phyloP scores from a whole-genome alignment of 2,113 vertebrate genomes.

The Pollachius pollachius region DNA sequence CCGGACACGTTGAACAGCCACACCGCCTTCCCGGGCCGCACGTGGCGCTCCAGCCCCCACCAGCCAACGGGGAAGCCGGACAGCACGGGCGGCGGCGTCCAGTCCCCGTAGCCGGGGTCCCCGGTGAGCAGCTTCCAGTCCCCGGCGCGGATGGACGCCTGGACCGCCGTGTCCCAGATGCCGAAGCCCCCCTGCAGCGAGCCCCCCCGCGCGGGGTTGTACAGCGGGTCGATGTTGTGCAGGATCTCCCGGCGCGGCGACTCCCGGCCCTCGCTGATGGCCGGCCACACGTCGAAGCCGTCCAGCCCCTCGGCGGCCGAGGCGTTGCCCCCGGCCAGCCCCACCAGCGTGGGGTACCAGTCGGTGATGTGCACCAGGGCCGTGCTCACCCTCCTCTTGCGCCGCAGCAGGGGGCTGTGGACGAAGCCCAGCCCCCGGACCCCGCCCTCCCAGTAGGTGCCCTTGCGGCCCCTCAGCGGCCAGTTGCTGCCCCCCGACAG shows the following conservation, averaged over 20 bases:
- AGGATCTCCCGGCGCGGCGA: constrained; percentile 90
- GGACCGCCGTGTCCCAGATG: constrained; percentile 92
- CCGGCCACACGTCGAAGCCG: constrained; percentile 87
- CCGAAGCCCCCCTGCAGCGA: constrained; percentile 85
- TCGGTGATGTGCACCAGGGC: constrained; percentile 93
- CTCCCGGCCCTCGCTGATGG: constrained; percentile 88
- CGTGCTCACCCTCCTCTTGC: constrained; percentile 82
- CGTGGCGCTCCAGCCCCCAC: constrained; percentile 94
- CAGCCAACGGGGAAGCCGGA: constrained; percentile 87
- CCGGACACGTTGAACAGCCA: constrained; percentile 97
- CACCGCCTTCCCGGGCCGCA: constrained; percentile 72
- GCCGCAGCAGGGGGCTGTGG: constrained; percentile 90
- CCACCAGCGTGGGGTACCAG: constrained; percentile 94
- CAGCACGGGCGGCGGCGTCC: constrained; percentile 89
- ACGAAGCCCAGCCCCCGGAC: constrained; percentile 91
- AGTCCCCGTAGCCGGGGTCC: constrained; percentile 92
- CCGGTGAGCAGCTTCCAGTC: constrained; percentile 97
- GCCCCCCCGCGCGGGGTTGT: constrained; percentile 84
- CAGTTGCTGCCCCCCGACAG: constrained; percentile 95
- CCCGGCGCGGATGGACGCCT: constrained; percentile 88
- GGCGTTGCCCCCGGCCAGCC: constrained; percentile 83
- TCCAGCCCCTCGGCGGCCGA: constrained; percentile 80
- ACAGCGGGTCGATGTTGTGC: constrained; percentile 95
- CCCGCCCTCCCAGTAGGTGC: constrained; percentile 97
- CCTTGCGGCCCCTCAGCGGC: constrained; percentile 94